Conservation (phyloP, 2,113 vertebrate species). For the Gasterosteus aculeatus region DNA sequence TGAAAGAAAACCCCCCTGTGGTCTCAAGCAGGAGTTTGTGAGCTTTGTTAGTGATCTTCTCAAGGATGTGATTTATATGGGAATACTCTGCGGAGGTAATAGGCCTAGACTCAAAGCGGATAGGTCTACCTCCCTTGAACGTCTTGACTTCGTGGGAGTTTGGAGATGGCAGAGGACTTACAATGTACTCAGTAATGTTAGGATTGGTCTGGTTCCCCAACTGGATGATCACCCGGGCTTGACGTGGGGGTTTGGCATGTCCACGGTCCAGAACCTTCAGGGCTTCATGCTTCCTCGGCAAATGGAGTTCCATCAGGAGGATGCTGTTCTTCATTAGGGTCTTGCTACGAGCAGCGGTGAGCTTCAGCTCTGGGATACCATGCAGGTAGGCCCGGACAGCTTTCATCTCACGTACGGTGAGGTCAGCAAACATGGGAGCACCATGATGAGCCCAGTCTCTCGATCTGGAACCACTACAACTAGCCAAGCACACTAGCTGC, state of each 20-base stretch:
- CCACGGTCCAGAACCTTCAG: constrained; percentile 82
- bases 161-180: constrained; percentile 85
- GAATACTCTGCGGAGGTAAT: constrained; percentile 75
- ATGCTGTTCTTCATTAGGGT: constrained; percentile 87
- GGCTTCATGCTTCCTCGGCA: constrained; percentile 85
- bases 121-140: constrained; percentile 37
- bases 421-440: constrained; percentile 86
- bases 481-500: constrained; percentile 58
- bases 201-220: constrained; percentile 84
- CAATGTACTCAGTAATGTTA: constrained; percentile 87
- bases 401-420: constrained; percentile 81
- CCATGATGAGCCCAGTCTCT: constrained; percentile 81
- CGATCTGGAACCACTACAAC: constrained; percentile 41
- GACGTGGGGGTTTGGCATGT: constrained; percentile 77
- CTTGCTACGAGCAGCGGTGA: constrained; percentile 51
- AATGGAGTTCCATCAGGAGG: constrained; percentile 88
- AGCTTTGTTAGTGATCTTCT: constrained; percentile 65
- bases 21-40: constrained; percentile 79
- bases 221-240: constrained; percentile 86
- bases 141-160: constrained; percentile 65
- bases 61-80: constrained; percentile 69
- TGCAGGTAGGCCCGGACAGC: constrained; percentile 82
- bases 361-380: constrained; percentile 76
- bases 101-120: constrained; percentile 83
- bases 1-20: constrained; percentile 82